Base-by-base conservation (phyloP, 1,140 invertebrate species). In the Leptinotarsa defecta region DNA sequence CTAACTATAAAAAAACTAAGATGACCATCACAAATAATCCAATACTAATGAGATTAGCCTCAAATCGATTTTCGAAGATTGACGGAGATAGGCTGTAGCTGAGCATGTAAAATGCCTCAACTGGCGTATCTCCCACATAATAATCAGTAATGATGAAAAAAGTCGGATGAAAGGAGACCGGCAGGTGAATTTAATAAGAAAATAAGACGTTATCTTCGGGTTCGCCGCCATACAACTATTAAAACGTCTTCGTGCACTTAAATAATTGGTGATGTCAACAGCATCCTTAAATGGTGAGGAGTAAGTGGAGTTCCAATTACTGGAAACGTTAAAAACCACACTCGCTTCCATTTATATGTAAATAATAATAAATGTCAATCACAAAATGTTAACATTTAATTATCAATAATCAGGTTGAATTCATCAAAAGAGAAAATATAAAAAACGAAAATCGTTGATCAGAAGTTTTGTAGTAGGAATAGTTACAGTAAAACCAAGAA, bases 201-300 rank as follows among this genome's bases (percentile, higher is more conserved):
- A 57, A 57, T 57, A 57, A 57, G 52, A 57, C 52, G 52, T 57
- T 57, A 57, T 57, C 52, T 57, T 57, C 52, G 3, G 34, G 52
- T 57, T 57, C 15, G n/a, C 52, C 52, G 52, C 52, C 52, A 57
- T 57, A 15, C n/a, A 17, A n/a, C 52, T 19, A 57, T 57, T 57
- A 57, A 57, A 57, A 17, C 17, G 52, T 57, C 52, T 57, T 19
- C 52, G n/a, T 57, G 52, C 52, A 15, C 15, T 57, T 57, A 57
- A 57, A 57, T 57, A 57, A 57, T 57, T 57, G 52, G 52, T 57
- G 52, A 57, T 57, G 52, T 57, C 52, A 57, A 57, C 52, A 57
- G 52, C 52, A 57, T 57, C 52, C 52, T 57, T 57, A 57, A 57
- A 57, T 57, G 52, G 52, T 19, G 52, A 17, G 52, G 52, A 57